Evolutionary conservation across 2,113 vertebrate species (phyloP).

Genomic region (Strigops habroptila): DNA sequence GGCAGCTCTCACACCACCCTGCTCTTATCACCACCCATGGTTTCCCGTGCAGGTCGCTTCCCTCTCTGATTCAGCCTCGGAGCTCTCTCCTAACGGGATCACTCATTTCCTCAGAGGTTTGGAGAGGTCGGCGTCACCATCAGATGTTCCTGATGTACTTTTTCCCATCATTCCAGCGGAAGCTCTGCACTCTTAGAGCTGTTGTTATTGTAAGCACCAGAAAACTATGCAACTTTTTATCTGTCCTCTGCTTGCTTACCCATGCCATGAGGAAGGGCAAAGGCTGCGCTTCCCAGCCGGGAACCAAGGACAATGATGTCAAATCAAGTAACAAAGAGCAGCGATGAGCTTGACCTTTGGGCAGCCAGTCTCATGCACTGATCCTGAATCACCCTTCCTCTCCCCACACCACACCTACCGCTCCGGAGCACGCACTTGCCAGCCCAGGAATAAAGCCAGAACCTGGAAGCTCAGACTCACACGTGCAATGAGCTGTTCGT

Average conservation of each 20-base stretch:
- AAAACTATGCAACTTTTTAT: neutral
- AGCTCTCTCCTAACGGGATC: fast-evolving
- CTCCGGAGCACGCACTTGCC: neutral
- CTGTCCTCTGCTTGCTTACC: neutral
- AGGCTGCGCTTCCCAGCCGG: neutral
- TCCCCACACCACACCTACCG: neutral
- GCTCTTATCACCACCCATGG: fast-evolving
- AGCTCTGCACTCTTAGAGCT: neutral
- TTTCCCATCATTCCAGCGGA: neutral
- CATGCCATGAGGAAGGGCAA: neutral
- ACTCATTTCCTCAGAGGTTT: neutral
- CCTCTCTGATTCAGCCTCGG: neutral
- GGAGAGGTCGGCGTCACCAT: neutral
- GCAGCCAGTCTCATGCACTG: neutral
- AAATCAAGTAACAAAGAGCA: neutral
- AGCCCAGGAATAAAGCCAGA: neutral
- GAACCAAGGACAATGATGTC: neutral
- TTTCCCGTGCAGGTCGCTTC: neutral
- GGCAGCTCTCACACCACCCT: fast-evolving
- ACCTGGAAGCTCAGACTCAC: neutral
- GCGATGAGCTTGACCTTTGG: neutral
- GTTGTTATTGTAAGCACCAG: neutral
- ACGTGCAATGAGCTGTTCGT: neutral
- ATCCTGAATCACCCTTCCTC: constrained; percentile 13
- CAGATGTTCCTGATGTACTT: neutral